Evolutionary conservation across 1,140 invertebrate species (phyloP).

Genomic region (Diplogasteroides magnus): DNA sequence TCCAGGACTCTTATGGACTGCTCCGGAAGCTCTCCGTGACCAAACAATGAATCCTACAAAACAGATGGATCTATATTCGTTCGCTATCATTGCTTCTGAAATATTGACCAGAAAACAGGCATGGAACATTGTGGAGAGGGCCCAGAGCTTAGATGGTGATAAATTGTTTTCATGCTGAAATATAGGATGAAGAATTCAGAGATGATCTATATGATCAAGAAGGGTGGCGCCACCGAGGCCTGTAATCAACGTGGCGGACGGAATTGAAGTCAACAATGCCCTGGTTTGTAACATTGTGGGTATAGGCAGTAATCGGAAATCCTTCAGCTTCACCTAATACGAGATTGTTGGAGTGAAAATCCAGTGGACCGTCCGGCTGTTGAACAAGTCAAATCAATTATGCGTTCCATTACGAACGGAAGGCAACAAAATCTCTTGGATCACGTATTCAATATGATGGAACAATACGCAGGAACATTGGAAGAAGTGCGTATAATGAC

Average conservation of each 20-base stretch:
- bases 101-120: constrained; percentile 64
- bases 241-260: constrained; percentile 22
- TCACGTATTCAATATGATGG: constrained; percentile 31
- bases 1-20: constrained; percentile 78
- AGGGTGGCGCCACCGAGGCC: constrained; percentile 34
- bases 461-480: constrained; percentile 28
- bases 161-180: not conserved
- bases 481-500: constrained; percentile 3
- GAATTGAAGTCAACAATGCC: constrained; percentile 32
- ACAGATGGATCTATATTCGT: constrained; percentile 47
- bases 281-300: no score
- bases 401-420: not conserved
- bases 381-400: constrained; percentile 16
- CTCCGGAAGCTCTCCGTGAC: constrained; percentile 81
- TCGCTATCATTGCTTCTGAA: constrained; percentile 53
- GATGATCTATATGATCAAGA: constrained; percentile 38
- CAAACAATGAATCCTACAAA: constrained; percentile 35
- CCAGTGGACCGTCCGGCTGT: constrained; percentile 11
- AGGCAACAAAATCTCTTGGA: constrained; percentile 27
- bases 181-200: constrained; percentile 21
- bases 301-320: no score
- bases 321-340: constrained; percentile 30
- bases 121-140: constrained; percentile 38
- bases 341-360: constrained; percentile 31
- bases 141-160: constrained; percentile 9